phyloP scores from a whole-genome alignment of 2,797 vertebrate species.

The Crotalus adamanteus region DNA sequence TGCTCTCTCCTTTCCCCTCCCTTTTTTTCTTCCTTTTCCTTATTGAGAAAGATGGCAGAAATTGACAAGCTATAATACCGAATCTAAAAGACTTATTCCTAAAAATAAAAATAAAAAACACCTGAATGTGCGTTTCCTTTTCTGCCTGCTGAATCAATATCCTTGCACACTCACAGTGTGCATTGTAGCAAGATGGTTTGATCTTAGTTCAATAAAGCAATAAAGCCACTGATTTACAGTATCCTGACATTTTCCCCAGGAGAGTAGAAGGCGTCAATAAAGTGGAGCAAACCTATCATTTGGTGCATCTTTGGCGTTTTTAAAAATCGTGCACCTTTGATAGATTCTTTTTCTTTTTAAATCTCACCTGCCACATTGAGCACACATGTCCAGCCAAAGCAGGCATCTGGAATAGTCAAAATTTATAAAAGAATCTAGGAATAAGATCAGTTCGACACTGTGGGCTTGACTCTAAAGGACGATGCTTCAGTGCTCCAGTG shows the following conservation, averaged over 20 bases:
- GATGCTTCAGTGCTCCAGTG: neutral
- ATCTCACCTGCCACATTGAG: neutral
- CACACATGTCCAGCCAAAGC: neutral
- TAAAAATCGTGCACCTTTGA: neutral
- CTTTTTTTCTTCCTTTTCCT: neutral
- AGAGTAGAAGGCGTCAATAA: neutral
- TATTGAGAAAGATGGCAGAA: neutral
- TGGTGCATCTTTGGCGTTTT: neutral
- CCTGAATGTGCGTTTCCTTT: neutral
- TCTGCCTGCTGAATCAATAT: neutral
- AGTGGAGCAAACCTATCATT: neutral
- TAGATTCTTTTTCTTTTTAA: neutral
- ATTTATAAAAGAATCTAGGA: neutral
- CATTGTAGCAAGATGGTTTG: neutral
- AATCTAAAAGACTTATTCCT: neutral
- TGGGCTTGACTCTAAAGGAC: neutral
- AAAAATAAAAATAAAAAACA: neutral
- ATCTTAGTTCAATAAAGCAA: conserved; percentile 18
- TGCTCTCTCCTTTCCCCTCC: neutral
- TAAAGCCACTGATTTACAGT: conserved; percentile 48
- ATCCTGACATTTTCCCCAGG: conserved; percentile 44
- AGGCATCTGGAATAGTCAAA: neutral
- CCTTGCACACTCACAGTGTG: conserved; percentile 8
- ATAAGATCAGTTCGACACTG: neutral
- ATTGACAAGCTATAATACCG: neutral